Base-by-base conservation (phyloP, 2,113 vertebrate species). In the Carassius auratus region DNA sequence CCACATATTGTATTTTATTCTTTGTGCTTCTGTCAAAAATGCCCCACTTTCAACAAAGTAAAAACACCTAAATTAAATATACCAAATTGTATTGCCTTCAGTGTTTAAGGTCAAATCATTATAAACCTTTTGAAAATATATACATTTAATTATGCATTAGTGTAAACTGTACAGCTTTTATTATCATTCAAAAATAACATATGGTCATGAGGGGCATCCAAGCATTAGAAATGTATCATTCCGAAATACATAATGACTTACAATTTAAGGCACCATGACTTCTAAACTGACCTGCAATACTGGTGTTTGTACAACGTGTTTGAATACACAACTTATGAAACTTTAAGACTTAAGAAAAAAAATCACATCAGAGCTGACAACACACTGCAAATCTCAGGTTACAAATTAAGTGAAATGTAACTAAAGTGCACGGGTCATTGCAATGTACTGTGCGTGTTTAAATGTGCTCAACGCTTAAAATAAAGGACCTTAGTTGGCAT, bases 381-480 rank as follows among this genome's bases (percentile, higher is more conserved):
- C 30, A 82, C 80, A 73, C 48, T 1, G 13, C 19, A 69, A 10
- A 81, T 66, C 38, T 66, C 13, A 45, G n/a, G 38, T 81, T 61
- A 81, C 59, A 30, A n/a, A 61, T 55, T 81, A 69, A 68, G 45
- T 8, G 45, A 81, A 86, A 68, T 59, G 81, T 50, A 45, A 19
- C 45, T 89, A 89, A 89, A 89, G 88, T 89, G 88, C 88, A 87
- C 17, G 13, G 2, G 61, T 57, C 36, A 26, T n/a, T n/a, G 21
- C 36, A 10, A 61, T 68, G 12, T 15, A 62, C 52, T 36, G 55
- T 84, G 38, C 15, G 74, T 61, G 23, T 74, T 26, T 13, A 33
- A 86, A 80, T 69, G 80, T 33, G 42, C n/a, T 55, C 8, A 26
- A 76, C 45, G 61, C 33, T 50, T 69, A 76, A 75, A 59, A 69